A percentile compares a stretch with the other conserved stretches of the same genome.
Evolutionary conservation across 1,140 invertebrate species (phyloP).

Genomic region (Panonychus citri): DNA sequence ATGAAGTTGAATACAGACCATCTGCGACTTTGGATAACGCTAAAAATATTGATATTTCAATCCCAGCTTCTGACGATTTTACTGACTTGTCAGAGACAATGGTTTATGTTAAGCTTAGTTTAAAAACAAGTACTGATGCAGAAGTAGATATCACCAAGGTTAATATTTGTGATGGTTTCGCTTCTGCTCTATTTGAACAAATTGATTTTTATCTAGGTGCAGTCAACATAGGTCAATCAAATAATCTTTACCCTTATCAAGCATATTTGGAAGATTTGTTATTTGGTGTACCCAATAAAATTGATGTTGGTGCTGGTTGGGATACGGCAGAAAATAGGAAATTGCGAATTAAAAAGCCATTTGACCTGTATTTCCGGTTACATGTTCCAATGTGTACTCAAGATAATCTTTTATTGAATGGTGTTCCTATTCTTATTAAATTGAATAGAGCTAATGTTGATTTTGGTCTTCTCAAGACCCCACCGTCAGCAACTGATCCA

Average conservation of each 20-base stretch:
- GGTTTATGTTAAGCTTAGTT: background rate
- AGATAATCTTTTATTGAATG: background rate
- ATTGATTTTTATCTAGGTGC: background rate
- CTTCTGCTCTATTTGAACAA: background rate
- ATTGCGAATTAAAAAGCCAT: background rate
- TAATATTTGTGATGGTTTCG: background rate
- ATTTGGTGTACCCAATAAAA: background rate
- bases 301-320: background rate
- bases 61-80: background rate
- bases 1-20: background rate
- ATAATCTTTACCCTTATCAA: background rate
- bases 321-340: background rate
- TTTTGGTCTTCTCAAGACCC: background rate
- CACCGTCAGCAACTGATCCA: background rate
- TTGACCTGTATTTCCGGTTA: background rate
- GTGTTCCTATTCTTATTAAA: background rate
- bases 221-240: background rate
- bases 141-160: background rate
- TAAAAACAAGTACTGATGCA: background rate
- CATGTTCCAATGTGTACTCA: background rate
- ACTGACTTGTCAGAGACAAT: background rate
- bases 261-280: background rate
- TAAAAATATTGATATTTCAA: background rate
- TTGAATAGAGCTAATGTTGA: background rate
- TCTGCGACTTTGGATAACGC: background rate